Conservation (phyloP, 2,888 invertebrate species). For the Calliphora vomitoria region DNA sequence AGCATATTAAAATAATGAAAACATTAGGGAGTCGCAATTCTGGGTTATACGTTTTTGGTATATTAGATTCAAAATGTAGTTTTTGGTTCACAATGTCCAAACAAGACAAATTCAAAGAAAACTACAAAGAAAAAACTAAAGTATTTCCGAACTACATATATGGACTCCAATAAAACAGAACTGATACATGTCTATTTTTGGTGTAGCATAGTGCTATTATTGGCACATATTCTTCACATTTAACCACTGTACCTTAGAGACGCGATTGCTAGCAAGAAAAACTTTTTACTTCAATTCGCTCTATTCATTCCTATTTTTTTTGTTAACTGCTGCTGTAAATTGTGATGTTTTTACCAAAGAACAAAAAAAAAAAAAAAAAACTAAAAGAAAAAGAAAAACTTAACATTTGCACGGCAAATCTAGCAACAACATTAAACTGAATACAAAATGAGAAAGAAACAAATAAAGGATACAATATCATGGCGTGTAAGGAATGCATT, state of each 20-base stretch:
- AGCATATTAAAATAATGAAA: too few relatives aligned
- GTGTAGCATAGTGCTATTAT: too few relatives aligned
- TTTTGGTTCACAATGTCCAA: too few relatives aligned
- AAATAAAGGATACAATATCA: conserved; percentile 65
- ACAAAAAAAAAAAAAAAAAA: conserved; percentile 32
- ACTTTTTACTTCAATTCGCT: conserved; percentile 7
- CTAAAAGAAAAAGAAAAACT: conserved; percentile 59
- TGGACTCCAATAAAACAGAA: too few relatives aligned
- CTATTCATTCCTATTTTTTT: conserved; percentile 29
- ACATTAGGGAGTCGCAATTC: too few relatives aligned
- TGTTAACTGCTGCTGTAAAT: conserved; percentile 73
- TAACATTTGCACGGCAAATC: conserved; percentile 60
- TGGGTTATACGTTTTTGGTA: too few relatives aligned
- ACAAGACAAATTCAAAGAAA: too few relatives aligned
- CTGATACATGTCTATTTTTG: too few relatives aligned
- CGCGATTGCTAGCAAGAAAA: conserved; percentile 31
- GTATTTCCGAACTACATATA: too few relatives aligned
- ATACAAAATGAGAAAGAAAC: conserved; percentile 69
- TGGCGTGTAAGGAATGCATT: conserved; percentile 74
- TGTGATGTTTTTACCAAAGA: conserved; percentile 70
- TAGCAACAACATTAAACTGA: conserved; percentile 50
- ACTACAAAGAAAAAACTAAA: too few relatives aligned
- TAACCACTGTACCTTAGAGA: conserved; percentile 39
- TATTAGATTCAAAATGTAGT: too few relatives aligned
- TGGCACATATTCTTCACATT: neutral